Base-by-base conservation (phyloP, 2,113 vertebrate species). In the Hippocampus mohnikei region DNA sequence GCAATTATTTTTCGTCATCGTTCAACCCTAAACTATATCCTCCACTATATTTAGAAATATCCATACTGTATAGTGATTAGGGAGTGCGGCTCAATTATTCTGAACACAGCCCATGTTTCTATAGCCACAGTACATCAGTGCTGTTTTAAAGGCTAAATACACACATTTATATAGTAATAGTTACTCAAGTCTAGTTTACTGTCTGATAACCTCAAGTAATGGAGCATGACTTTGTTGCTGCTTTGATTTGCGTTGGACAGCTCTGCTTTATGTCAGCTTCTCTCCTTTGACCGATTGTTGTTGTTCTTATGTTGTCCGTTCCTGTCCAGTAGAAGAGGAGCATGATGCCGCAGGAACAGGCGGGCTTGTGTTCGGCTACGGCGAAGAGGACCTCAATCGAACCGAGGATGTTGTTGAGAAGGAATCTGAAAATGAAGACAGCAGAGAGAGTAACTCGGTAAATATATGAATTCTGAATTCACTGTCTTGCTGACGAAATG, bases 401-500 rank as follows among this genome's bases (percentile, higher is more conserved):
- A 48, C 93, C 0, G 95, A 93, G 0, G 81, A 84, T 1, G 80
- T 72, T 3, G 93, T 93, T 0, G 93, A 94, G 65, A 94, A 93
- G 27, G 92, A 67, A 0, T 97, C 94, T 1, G 94, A 89, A 58
- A 94, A 96, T 65, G 96, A 97, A 33, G 96, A 97, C 4, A 97
- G 96, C 18, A 91, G 93, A 64, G 96, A 97, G 63, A 97, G 96
- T 87, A 94, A 94, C 82, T 98, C 95, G 85, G 96, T 99, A 77
- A 91, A 95, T 92, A 65, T 72, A 58, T 50, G 10, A 63, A 0
- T 61, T 74, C 10, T 44, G 16, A 16, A 10, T 16, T 25, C 21
- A 15, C 25, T 20, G 4, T 62, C 33, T 62, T 37, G 29, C 0
- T 3, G 9, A 15, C 67, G n/a, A 68, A 60, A 70, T 8, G 2